Evolutionary conservation across 2,888 invertebrate genomes (phyloP), one percentile per base, ranked within the genome.

Genomic region (Stenolophus ochropezus): DNA sequence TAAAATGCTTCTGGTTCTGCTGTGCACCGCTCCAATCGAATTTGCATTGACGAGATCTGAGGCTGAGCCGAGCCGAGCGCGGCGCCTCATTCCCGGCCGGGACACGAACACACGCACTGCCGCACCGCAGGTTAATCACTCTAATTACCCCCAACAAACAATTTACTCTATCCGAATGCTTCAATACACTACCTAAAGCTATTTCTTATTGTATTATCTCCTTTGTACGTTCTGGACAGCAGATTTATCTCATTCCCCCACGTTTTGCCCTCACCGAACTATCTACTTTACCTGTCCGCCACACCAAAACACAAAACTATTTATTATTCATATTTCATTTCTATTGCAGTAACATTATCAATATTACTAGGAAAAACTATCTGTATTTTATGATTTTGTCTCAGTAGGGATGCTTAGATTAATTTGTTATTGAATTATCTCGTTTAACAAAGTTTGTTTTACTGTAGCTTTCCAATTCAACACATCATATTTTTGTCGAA

Each of bases 1-100:
- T 75, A 75, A 75, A 75, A 73, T 73, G 51, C 65, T 69, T 69
- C 65, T 69, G 65, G 16, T 69, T 69, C 65, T 61, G 61, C 61
- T 69, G 65, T 69, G 65, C 65, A 69, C 65, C 65, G 65, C 65
- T 69, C 33, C 65, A 33, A 69, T 69, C 65, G 33, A 69, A 69
- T 69, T 69, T 69, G 65, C 65, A 69, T 69, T 69, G 65, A 69
- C 65, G 65, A 69, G 65, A 69, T 61, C 23, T 61, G 61, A 61
- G 16, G 51, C 14, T 51, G 14, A 51, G 51, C 51, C 6, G 33
- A 42, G 6, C 33, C 8, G 8, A 42, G 6, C 33, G 33, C 33
- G 11, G 6, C 33, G 33, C 33, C 6, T 42, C 33, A 11, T 42
- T 8, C 33, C 33, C 33, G 33, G 33, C 8, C 33, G 33, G 33